Base-by-base conservation (phyloP, 2,888 invertebrate species). In the Agrotis puta region DNA sequence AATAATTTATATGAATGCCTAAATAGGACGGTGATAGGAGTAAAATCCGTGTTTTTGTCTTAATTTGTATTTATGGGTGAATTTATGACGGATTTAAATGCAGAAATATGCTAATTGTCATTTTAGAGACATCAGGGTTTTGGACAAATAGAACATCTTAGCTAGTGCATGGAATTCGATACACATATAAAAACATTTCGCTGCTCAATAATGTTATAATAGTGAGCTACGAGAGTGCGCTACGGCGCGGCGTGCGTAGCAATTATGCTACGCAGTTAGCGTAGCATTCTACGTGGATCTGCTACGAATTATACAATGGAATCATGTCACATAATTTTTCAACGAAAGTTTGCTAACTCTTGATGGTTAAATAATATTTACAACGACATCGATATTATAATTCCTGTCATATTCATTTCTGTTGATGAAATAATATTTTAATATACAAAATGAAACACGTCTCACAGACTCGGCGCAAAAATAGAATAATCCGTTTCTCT, bases 401-500 rank as follows among this genome's bases (percentile, higher is more conserved):
- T 16, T n/a, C 22, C 2, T 1, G 7, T 18, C 1, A 13, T 18
- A 50, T 33, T 13, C 20, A 16, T 33, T 33, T 33, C 1, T 33
- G 14, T 33, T 20, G 6, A 56, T 33, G 2, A 7, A n/a, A 20
- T 9, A 56, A 20, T 33, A 2, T 33, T 20, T 33, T 56, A 13
- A 45, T 27, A 0, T 39, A 64, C 2, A 47, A 57, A 64, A 45
- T 6, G 0, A 24, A 14, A 39, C 0, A 33, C 16, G 5, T 53
- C 13, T 58, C 5, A 22, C n/a, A 24, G 54, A 54, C 1, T 14
- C 33, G 33, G n/a, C 43, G 24, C 13, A 22, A 59, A 53, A 65
- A 65, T 27, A 58, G n/a, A 20, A 22, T 79, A 84, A 84, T 80
- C 76, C 68, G 71, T 81, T 84, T 81, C 47, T 66, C n/a, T 72